Conservation (phyloP, 2,113 vertebrate species). For the Sylvia atricapilla region DNA sequence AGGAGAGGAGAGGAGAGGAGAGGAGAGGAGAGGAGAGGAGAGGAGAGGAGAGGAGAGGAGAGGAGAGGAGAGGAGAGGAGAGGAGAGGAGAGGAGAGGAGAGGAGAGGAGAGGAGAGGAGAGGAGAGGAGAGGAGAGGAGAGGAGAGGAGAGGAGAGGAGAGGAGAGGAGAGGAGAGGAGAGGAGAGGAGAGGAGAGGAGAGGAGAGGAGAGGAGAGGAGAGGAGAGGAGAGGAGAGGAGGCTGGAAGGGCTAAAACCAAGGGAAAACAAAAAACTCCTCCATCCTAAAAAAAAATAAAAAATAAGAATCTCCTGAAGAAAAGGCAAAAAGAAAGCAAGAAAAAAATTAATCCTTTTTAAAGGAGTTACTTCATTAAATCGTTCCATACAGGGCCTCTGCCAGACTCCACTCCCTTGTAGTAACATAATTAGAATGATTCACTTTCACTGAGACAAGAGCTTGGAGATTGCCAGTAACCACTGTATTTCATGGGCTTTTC, state of each 20-base stretch:
- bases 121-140: not conserved
- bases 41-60: not conserved
- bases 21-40: no score
- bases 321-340: not conserved
- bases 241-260: not conserved
- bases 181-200: not conserved
- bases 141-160: not conserved
- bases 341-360: not conserved
- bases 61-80: not conserved
- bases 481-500: not conserved
- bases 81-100: no score
- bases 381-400: not conserved
- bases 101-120: no score
- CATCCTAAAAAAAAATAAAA: not conserved
- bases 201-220: no score
- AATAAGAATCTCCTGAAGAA: not conserved
- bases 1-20: not conserved
- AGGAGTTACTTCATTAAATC: not conserved
- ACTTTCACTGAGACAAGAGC: conserved; percentile 20
- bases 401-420: conserved; percentile 5
- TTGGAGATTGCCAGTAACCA: conserved; percentile 13
- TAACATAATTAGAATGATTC: conserved; percentile 20
- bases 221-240: not conserved
- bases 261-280: not conserved
- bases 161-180: no score